Base-by-base conservation (phyloP, 2,797 vertebrate species). In the Urophycis tenuis region DNA sequence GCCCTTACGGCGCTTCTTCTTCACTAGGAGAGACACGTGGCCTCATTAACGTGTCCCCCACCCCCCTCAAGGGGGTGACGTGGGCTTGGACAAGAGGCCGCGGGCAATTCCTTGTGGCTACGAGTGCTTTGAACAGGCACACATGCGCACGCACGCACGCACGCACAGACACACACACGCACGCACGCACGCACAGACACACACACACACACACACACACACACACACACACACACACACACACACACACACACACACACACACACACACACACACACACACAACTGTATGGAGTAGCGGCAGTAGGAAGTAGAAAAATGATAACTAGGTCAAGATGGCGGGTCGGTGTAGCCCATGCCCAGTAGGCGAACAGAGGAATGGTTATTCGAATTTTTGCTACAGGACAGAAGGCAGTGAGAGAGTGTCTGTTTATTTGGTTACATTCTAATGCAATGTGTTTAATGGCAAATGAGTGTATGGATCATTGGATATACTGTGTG, bases 321-420 rank as follows among this genome's bases (percentile, higher is more conserved):
- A 0, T 53, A 88, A 88, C 73, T 86, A 76, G 84, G 82, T 85
- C 87, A 88, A 29, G 69, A 12, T 81, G 77, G 79, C 78, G 60
- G 29, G 60, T 53, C n/a, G 6, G 76, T 77, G 71, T 69, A 83
- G 73, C 35, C 39, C 45, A 36, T 74, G 67, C 77, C 81, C 39
- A 34, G 53, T 70, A 77, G 82, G 84, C 76, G 64, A 64, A 77
- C 34, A 76, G 14, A 74, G 67, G 45, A 9, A 17, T 74, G 71
- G 78, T 12, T 29, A 70, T 49, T 34, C 35, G n/a, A 74, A 74
- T 22, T 75, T 75, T 73, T 29, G 22, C 22, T 69, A 67, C 32
- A 30, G 4, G 39, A 32, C 60, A 67, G 31, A 71, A 71, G 6
- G 30, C 30, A 33, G 32, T 2, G 15, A 70, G n/a, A 78, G 33